A percentile compares a stretch with the other conserved stretches of the same genome.
These are phyloP conservation scores for Ia io DNA, from an alignment of 2,113 vertebrate genomes.

Conservation along the genomic window DNA sequence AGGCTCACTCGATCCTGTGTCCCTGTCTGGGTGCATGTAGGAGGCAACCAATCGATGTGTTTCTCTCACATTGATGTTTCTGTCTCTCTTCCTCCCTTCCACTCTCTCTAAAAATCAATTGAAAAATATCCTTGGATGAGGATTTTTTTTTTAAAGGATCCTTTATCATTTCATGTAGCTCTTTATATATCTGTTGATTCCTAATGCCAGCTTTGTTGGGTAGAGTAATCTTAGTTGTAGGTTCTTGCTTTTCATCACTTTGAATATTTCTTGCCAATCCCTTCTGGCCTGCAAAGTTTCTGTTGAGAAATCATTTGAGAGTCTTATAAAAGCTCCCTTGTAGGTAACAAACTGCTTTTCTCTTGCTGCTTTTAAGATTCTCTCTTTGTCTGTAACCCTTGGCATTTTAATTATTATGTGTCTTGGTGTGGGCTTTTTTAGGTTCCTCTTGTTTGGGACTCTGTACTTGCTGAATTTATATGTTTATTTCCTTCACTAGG, in stretches of 20 bases:
- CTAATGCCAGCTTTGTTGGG: neutral
- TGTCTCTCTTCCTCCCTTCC: too few relatives aligned
- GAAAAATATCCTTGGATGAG: too few relatives aligned
- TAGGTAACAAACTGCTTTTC: neutral
- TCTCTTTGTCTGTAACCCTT: neutral
- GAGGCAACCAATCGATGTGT: too few relatives aligned
- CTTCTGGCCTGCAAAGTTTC: neutral
- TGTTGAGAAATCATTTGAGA: neutral
- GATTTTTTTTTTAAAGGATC: too few relatives aligned
- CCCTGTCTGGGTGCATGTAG: too few relatives aligned
- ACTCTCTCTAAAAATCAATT: too few relatives aligned
- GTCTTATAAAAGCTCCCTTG: neutral
- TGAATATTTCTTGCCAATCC: neutral
- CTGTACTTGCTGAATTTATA: neutral
- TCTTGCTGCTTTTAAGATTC: neutral
- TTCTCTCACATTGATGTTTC: too few relatives aligned
- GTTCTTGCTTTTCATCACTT: neutral
- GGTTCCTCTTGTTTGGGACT: neutral
- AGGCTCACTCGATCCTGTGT: too few relatives aligned
- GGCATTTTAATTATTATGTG: neutral
- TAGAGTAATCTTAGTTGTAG: neutral
- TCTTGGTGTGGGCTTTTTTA: neutral
- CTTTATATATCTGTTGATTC: neutral
- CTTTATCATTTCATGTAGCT: neutral
- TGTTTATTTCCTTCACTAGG: neutral